Conservation (phyloP, 23 tunicate species). For the Clavelina lepadiformis region DNA sequence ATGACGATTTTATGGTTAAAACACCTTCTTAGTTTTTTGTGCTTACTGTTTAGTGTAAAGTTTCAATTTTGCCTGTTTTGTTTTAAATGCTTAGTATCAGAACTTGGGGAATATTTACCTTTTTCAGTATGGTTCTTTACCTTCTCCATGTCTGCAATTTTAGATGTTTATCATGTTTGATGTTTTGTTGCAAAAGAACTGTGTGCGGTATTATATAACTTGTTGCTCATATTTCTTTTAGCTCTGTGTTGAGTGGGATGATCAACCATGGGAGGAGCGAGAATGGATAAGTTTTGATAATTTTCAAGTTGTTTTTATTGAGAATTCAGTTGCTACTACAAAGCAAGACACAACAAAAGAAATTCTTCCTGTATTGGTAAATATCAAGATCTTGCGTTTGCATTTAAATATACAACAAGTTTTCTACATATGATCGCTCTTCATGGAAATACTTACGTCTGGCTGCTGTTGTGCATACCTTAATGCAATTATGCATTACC, state of each 20-base stretch:
- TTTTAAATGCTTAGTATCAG: constrained; percentile 2
- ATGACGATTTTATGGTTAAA: constrained; percentile 7
- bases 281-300: constrained; percentile 23
- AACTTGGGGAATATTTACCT: background rate
- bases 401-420: too few relatives aligned
- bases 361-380: constrained; percentile 4
- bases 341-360: background rate
- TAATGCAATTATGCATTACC: too few relatives aligned
- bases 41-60: too few relatives aligned
- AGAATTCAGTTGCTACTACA: background rate
- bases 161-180: too few relatives aligned
- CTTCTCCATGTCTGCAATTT: too few relatives aligned
- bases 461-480: background rate
- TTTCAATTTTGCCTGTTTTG: too few relatives aligned
- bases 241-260: constrained; percentile 31
- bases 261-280: constrained; percentile 12
- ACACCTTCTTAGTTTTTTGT: too few relatives aligned
- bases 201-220: background rate
- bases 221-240: background rate
- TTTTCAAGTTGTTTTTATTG: background rate
- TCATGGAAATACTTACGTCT: too few relatives aligned
- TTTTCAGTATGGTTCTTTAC: too few relatives aligned
- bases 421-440: too few relatives aligned
- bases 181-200: too few relatives aligned
- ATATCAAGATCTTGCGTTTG: too few relatives aligned